Conservation (phyloP, 2,113 vertebrate species). For the Notarius lentiginosus region DNA sequence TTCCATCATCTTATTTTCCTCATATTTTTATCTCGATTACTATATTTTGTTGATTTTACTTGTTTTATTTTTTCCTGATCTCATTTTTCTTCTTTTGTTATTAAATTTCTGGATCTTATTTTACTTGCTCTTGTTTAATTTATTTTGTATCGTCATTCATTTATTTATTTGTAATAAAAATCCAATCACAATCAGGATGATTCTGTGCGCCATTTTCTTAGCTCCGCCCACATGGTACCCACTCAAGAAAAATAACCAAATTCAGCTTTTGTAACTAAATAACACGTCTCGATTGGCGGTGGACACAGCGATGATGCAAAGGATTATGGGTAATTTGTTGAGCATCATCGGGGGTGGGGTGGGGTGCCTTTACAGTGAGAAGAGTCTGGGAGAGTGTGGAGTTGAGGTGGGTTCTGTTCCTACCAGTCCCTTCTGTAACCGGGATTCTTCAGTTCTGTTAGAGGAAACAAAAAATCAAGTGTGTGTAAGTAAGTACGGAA, state of each 20-base stretch:
- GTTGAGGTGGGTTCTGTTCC: conserved; percentile 59
- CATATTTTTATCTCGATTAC: no score
- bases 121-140: not conserved
- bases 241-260: not conserved
- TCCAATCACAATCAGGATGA: not conserved
- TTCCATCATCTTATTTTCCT: not conserved
- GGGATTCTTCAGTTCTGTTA: conserved; percentile 83
- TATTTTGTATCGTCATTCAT: not conserved
- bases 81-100: no score
- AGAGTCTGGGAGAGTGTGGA: not conserved
- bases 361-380: not conserved
- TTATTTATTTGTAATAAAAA: not conserved
- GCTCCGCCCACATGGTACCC: not conserved
- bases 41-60: not conserved
- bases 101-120: no score
- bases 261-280: not conserved
- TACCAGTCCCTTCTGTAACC: conserved; percentile 92
- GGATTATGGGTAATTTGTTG: not conserved
- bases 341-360: no score
- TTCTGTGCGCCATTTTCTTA: not conserved
- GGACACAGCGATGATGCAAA: not conserved
- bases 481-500: not conserved
- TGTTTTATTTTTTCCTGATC: no score
- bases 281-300: not conserved
- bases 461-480: not conserved